Percentiles rank a stretch among this genome's conserved stretches.
These are phyloP conservation scores for Miltochrista miniata DNA, from an alignment of 2,888 invertebrate species.

Conservation along the genomic window DNA sequence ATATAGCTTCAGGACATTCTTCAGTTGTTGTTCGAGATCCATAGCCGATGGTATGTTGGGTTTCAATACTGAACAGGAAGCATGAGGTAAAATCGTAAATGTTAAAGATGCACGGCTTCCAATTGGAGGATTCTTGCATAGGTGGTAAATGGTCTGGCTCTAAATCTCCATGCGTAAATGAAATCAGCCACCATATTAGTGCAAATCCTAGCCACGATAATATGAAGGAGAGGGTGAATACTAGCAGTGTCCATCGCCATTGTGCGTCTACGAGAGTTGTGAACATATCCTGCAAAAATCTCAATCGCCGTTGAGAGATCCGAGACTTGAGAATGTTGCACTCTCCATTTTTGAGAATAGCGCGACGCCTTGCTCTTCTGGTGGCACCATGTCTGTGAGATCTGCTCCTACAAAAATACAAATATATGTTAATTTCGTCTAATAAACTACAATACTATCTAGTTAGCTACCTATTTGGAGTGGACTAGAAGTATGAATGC, in stretches of 20 bases:
- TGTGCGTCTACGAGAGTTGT: slow-evolving; percentile 95
- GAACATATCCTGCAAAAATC: slow-evolving; percentile 92
- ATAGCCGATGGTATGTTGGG: slow-evolving; percentile 96
- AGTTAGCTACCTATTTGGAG: slow-evolving; percentile 46
- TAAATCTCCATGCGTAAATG: slow-evolving; percentile 93
- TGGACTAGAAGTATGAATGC: slow-evolving; percentile 60
- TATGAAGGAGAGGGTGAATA: slow-evolving; percentile 94
- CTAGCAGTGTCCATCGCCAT: slow-evolving; percentile 95
- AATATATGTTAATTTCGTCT: slow-evolving; percentile 45
- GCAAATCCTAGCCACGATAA: slow-evolving; percentile 94
- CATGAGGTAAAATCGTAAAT: slow-evolving; percentile 93
- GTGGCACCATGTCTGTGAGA: slow-evolving; percentile 86
- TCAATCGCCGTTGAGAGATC: slow-evolving; percentile 90
- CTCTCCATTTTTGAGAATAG: slow-evolving; percentile 97
- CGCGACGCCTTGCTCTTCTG: slow-evolving; percentile 90
- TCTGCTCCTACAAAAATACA: slow-evolving; percentile 85
- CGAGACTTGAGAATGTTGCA: slow-evolving; percentile 96
- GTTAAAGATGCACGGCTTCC: slow-evolving; percentile 92
- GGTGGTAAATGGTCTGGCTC: slow-evolving; percentile 83
- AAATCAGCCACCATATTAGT: slow-evolving; percentile 93
- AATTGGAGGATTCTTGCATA: slow-evolving; percentile 79
- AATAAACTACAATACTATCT: slow-evolving; percentile 38
- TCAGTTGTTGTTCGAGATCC: slow-evolving; percentile 94
- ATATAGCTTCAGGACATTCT: slow-evolving; percentile 95
- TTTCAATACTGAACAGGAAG: slow-evolving; percentile 96